Conservation (phyloP, 2,797 vertebrate genomes). For the Poeciliopsis paucimaculata region DNA sequence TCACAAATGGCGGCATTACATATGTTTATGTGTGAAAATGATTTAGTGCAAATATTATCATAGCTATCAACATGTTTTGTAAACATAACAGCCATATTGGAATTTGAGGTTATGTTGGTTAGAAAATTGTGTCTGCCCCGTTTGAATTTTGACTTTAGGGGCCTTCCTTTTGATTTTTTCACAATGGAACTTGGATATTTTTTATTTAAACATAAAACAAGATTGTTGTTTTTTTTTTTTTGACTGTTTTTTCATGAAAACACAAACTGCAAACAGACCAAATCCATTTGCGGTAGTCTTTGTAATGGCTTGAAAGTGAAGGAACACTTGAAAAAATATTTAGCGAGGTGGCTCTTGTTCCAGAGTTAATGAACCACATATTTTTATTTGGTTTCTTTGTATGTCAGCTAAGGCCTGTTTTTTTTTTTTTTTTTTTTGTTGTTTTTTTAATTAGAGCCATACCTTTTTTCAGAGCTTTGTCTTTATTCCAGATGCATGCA, state of each 20-base stretch:
- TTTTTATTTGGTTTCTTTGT: neutral
- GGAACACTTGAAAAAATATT: neutral
- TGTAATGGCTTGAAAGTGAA: neutral
- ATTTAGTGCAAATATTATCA: neutral
- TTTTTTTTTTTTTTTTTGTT: neutral
- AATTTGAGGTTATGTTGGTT: neutral
- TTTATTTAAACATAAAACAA: neutral
- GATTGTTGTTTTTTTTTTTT: conserved; percentile 7
- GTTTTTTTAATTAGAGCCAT: neutral
- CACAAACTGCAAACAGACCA: neutral
- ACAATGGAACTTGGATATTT: neutral
- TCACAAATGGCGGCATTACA: neutral
- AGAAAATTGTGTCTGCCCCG: neutral
- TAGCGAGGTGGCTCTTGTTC: neutral
- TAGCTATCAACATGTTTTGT: neutral
- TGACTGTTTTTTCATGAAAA: neutral
- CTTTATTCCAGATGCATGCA: neutral
- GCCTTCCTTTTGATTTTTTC: neutral
- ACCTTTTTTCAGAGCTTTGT: neutral
- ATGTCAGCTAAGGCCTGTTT: neutral
- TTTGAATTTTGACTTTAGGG: neutral
- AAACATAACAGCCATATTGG: neutral
- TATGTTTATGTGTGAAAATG: neutral
- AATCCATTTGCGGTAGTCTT: neutral
- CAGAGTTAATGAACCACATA: neutral